phyloP scores from a whole-genome alignment of 1,140 invertebrate species.

The Belonocnema kinseyi region DNA sequence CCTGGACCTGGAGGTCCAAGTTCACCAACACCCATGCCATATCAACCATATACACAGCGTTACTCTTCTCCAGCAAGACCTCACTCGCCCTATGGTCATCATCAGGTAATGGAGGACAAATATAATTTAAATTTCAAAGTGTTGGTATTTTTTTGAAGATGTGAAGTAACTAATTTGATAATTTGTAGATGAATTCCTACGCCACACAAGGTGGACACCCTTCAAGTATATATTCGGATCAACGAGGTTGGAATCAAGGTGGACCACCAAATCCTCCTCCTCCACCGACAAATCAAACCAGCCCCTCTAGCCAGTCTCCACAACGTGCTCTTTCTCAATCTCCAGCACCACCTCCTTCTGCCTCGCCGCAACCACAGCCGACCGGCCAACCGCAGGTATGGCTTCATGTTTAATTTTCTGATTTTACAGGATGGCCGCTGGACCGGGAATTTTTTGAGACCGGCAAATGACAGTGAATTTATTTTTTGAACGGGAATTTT shows the following conservation, averaged over 20 bases:
- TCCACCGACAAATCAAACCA: constrained; percentile 69
- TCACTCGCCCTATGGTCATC: constrained; percentile 76
- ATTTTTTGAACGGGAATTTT: too few relatives aligned
- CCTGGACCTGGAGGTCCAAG: constrained; percentile 70
- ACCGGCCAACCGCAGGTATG: constrained; percentile 68
- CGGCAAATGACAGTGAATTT: too few relatives aligned
- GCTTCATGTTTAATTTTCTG: background rate
- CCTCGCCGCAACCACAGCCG: constrained; percentile 71
- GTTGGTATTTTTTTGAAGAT: background rate
- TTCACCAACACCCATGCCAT: constrained; percentile 73
- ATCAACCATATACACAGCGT: constrained; percentile 73
- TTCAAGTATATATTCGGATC: constrained; percentile 71
- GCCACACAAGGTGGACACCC: constrained; percentile 67
- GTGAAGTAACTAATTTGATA: constrained; percentile 18
- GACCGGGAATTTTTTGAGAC: too few relatives aligned
- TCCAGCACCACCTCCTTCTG: constrained; percentile 73
- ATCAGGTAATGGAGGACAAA: constrained; percentile 66
- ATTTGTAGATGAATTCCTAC: constrained; percentile 71
- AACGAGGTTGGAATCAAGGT: constrained; percentile 72
- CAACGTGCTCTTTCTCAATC: constrained; percentile 73
- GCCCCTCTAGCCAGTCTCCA: constrained; percentile 72
- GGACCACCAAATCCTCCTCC: constrained; percentile 69
- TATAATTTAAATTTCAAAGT: background rate
- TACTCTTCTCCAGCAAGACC: constrained; percentile 73
- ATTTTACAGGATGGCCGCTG: background rate